These are phyloP conservation scores for Leucoptera coffeella DNA, from an alignment of 2,888 invertebrate species.

Conservation along the genomic window DNA sequence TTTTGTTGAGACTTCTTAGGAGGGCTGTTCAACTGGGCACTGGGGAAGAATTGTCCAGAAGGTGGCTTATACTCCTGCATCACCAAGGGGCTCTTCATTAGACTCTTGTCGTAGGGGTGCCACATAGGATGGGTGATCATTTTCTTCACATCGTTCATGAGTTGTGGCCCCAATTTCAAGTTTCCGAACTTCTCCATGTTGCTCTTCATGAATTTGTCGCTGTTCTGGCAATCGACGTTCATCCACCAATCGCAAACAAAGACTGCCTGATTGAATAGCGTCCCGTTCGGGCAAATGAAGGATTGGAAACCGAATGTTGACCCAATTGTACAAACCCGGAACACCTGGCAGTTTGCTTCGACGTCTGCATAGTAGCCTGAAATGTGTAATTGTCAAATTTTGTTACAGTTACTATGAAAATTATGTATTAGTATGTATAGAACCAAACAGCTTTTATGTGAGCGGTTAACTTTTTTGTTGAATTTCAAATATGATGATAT, in stretches of 20 bases:
- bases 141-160: slow-evolving; percentile 51
- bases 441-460: too few relatives aligned
- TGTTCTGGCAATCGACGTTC: slow-evolving; percentile 54
- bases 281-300: slow-evolving; percentile 63
- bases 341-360: slow-evolving; percentile 60
- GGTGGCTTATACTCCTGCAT: slow-evolving; percentile 44
- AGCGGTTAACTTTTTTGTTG: too few relatives aligned
- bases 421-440: too few relatives aligned
- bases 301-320: slow-evolving; percentile 50
- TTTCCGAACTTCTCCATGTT: slow-evolving; percentile 38
- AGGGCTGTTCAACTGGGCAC: slow-evolving; percentile 19
- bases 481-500: too few relatives aligned
- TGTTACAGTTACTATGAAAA: too few relatives aligned
- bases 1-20: slow-evolving; percentile 22
- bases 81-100: slow-evolving; percentile 26
- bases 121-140: slow-evolving; percentile 49
- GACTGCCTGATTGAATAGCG: slow-evolving; percentile 60
- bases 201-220: slow-evolving; percentile 25
- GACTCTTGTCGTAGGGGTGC: slow-evolving; percentile 26
- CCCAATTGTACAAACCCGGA: slow-evolving; percentile 58
- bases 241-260: slow-evolving; percentile 67
- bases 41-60: slow-evolving; percentile 25
- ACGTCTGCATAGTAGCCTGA: slow-evolving; percentile 62
- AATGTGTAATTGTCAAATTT: too few relatives aligned
- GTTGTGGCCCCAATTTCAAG: slow-evolving; percentile 42